These are phyloP conservation scores for Sebastes hubbsi DNA, from an alignment of 2,797 vertebrate genomes.

Conservation along the genomic window DNA sequence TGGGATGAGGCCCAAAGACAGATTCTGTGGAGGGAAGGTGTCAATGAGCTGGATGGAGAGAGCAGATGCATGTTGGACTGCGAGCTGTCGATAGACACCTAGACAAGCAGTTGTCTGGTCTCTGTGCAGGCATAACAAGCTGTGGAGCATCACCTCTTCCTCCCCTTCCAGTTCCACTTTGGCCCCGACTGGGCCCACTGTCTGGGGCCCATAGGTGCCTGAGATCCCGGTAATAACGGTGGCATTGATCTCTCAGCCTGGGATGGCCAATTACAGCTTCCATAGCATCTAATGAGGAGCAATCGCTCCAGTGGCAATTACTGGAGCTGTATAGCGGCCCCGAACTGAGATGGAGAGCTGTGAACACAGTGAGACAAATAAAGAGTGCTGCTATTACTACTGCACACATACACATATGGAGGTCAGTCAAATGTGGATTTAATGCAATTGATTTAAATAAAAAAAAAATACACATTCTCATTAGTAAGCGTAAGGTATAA, in stretches of 20 bases:
- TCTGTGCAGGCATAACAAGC: constrained; percentile 60
- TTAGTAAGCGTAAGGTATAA: neutral
- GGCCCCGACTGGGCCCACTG: constrained; percentile 41
- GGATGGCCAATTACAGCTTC: constrained; percentile 74
- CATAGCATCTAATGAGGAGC: constrained; percentile 71
- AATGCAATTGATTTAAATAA: neutral
- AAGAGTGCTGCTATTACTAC: neutral
- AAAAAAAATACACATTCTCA: neutral
- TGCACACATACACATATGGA: neutral
- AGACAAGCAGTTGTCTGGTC: constrained; percentile 33
- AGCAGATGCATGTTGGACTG: constrained; percentile 36
- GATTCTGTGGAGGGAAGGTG: constrained; percentile 19
- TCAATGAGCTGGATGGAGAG: constrained; percentile 44
- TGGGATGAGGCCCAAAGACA: constrained; percentile 17
- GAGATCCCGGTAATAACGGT: constrained; percentile 62
- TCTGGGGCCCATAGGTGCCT: constrained; percentile 42
- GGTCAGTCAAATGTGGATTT: neutral
- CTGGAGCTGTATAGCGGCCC: constrained; percentile 27
- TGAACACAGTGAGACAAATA: constrained; percentile 40
- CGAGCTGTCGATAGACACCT: constrained; percentile 51
- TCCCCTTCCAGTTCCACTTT: constrained; percentile 44
- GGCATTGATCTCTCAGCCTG: constrained; percentile 69
- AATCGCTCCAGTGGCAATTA: constrained; percentile 72
- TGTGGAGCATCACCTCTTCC: constrained; percentile 28
- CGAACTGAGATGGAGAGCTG: constrained; percentile 46